These are phyloP conservation scores for Leucoraja ocellata DNA, from an alignment of 2,797 vertebrate genomes.

Conservation along the genomic window DNA sequence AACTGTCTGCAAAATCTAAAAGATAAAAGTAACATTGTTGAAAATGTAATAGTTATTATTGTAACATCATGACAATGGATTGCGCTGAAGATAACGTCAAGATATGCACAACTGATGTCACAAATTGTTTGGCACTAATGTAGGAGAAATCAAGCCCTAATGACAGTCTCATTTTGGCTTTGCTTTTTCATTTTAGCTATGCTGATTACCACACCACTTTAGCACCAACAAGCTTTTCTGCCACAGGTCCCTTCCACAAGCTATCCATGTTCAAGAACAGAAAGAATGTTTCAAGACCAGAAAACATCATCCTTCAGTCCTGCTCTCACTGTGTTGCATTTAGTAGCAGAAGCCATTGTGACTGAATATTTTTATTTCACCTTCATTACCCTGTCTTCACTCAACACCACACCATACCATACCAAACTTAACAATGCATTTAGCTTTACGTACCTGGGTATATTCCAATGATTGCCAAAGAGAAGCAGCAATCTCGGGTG, in stretches of 20 bases:
- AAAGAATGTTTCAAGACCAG: not conserved
- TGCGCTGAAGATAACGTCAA: not conserved
- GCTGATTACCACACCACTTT: not conserved
- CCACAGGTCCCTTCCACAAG: not conserved
- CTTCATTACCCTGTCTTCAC: not conserved
- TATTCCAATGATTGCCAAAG: constrained; percentile 97
- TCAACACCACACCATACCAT: not conserved
- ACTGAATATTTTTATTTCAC: not conserved
- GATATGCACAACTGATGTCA: not conserved
- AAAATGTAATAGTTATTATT: not conserved
- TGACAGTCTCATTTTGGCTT: not conserved
- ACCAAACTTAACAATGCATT: not conserved
- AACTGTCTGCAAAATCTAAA: constrained; percentile 86
- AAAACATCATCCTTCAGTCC: not conserved
- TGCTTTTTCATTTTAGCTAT: not conserved
- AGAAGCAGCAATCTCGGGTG: constrained; percentile 91
- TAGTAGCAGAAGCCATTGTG: not conserved
- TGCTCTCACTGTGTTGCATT: not conserved
- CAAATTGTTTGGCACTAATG: not conserved
- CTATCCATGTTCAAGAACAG: not conserved
- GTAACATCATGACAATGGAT: not conserved
- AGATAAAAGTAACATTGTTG: constrained; percentile 40
- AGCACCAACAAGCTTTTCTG: not conserved
- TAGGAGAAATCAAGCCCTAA: not conserved
- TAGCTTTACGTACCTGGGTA: constrained; percentile 70